These are phyloP conservation scores for Glareola pratincola DNA, from an alignment of 2,113 vertebrate genomes.

Conservation along the genomic window DNA sequence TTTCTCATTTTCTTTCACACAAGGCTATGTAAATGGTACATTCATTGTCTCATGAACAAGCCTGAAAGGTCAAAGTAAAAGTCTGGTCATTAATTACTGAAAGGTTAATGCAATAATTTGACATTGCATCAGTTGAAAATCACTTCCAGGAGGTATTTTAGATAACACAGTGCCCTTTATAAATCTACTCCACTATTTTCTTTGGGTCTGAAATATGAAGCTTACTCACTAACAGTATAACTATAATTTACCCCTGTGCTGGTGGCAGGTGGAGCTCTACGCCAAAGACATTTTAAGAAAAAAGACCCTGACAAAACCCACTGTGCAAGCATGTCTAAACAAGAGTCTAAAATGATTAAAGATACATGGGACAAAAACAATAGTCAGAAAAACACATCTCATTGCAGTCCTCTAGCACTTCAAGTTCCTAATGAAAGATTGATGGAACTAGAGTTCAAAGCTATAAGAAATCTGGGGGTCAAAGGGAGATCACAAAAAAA, in stretches of 20 bases:
- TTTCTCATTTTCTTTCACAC: slow-evolving; percentile 16
- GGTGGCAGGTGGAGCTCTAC: neutral
- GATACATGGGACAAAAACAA: neutral
- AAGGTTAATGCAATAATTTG: slow-evolving; percentile 58
- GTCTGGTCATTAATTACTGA: slow-evolving; percentile 39
- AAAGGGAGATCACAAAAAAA: neutral
- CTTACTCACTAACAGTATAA: neutral
- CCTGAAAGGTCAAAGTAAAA: slow-evolving; percentile 51
- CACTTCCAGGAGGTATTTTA: neutral
- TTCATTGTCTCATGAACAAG: slow-evolving; percentile 7
- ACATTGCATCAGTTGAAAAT: slow-evolving; percentile 7
- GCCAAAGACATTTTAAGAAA: neutral
- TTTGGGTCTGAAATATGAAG: slow-evolving; percentile 11
- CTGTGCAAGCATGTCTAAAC: neutral
- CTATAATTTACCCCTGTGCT: neutral
- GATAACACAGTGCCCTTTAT: slow-evolving; percentile 18
- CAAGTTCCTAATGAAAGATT: neutral
- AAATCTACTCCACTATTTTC: neutral
- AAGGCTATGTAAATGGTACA: neutral
- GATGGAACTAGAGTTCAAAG: neutral
- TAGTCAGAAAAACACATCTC: neutral
- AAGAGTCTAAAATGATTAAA: neutral
- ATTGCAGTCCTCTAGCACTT: neutral
- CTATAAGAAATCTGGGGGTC: neutral
- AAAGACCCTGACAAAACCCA: neutral